Base-by-base conservation (phyloP, 2,888 invertebrate species). In the Ecliptopera silaceata region DNA sequence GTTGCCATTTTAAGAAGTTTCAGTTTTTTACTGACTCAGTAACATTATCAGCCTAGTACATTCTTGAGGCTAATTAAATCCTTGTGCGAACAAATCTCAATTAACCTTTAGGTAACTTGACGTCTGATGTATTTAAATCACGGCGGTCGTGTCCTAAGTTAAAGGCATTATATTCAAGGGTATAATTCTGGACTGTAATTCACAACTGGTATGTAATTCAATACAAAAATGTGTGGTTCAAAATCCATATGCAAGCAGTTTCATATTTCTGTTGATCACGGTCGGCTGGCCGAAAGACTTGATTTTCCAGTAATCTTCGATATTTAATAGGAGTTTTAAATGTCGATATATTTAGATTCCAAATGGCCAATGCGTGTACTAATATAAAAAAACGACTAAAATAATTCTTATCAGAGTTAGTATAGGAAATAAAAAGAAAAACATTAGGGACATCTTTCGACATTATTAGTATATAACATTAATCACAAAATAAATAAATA, bases 231-330 rank as follows among this genome's bases (percentile, higher is more conserved):
- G 47, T 53, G 58, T 42, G 58, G 58, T 58, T 26, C 17, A 42
- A 54, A 58, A 58, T 56, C 51, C 34, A 11, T 57, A 46, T 50
- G 29, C 18, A 31, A 39, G 18, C 10, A 18, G 46, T 57, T 46
- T 57, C 56, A 44, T 52, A 49, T 62, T 59, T 63, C 57, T 59
- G 56, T 55, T 17, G 45, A 57, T 59, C 38, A 53, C 41, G 62
- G 54, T 56, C 34, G 12, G 39, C 18, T 38, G 42, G 42, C 5
- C 22, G 12, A 41, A 50, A 17, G 18, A 47, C 45, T 45, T 29
- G 59, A 47, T 51, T 38, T 18, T 41, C 59, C 15, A 26, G 58
- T 32, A 34, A 36, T 36, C 15, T 15, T 36, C 36, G 15, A 15
- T 3, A 15, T 6, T 36, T 13, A 34, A 32, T 34, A 13, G 13